These are phyloP conservation scores for Sclerurus mexicanus DNA, from an alignment of 2,113 vertebrate genomes.

Conservation along the genomic window DNA sequence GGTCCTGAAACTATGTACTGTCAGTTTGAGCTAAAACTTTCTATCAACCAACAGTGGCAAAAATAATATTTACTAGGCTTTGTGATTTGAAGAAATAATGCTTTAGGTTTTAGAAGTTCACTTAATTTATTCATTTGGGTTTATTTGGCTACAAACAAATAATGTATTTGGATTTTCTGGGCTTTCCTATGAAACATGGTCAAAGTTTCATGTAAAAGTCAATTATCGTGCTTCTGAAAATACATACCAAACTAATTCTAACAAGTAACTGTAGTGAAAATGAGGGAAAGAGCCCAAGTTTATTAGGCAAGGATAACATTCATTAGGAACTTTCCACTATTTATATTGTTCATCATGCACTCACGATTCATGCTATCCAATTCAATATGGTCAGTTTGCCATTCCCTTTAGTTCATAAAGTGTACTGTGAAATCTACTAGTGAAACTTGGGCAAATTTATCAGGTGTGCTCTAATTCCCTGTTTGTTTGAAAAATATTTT, in stretches of 20 bases:
- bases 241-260: not conserved
- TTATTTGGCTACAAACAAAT: not conserved
- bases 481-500: not conserved
- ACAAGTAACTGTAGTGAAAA: not conserved
- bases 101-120: not conserved
- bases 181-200: accelerated
- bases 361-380: not conserved
- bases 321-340: not conserved
- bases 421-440: not conserved
- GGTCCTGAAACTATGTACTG: not conserved
- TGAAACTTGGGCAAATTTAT: not conserved
- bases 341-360: not conserved
- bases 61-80: not conserved
- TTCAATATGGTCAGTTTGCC: not conserved
- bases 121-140: not conserved
- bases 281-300: not conserved
- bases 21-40: not conserved
- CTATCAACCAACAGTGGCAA: not conserved
- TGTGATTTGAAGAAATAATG: not conserved
- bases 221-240: not conserved
- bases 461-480: not conserved
- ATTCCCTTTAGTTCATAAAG: not conserved
- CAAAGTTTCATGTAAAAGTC: not conserved
- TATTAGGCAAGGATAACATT: not conserved
- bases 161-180: not conserved